These are phyloP conservation scores for Isoperla grammatica DNA, from an alignment of 2,888 invertebrate species.

Conservation along the genomic window DNA sequence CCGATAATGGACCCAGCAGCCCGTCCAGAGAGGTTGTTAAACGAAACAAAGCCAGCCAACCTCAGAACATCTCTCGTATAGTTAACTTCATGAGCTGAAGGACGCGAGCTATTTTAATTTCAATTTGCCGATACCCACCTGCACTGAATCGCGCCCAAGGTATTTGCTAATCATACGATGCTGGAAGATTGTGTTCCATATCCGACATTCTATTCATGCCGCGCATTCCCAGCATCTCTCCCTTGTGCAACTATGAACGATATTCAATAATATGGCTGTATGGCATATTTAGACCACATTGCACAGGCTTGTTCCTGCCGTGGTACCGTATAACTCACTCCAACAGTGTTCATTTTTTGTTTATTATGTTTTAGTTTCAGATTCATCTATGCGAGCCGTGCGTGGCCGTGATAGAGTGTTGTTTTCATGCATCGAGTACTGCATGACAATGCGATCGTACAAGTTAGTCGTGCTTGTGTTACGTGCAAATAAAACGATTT, in stretches of 20 bases:
- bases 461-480: too few species aligned
- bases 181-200: conserved; percentile 1
- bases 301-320: not conserved
- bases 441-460: too few species aligned
- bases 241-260: conserved; percentile 1
- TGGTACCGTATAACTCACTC: conserved; percentile 4
- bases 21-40: too few species aligned
- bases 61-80: not conserved
- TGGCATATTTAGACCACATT: conserved; percentile 10
- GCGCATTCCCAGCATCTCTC: conserved; percentile 18
- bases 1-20: not conserved
- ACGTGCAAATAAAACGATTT: too few species aligned
- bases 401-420: too few species aligned
- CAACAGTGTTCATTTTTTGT: not conserved
- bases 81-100: not conserved
- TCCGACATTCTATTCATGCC: conserved; percentile 19
- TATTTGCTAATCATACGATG: conserved; percentile 8
- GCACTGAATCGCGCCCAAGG: not conserved
- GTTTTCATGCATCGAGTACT: too few species aligned
- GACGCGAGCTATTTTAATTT: conserved; percentile 4
- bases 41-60: not conserved
- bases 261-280: conserved; percentile 13
- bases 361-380: not conserved
- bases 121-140: not conserved
- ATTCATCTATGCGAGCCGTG: not conserved